Percentiles rank a stretch among this genome's conserved stretches.
Conservation (phyloP, 2,888 invertebrate genomes). For the Calliopum simillimum region DNA sequence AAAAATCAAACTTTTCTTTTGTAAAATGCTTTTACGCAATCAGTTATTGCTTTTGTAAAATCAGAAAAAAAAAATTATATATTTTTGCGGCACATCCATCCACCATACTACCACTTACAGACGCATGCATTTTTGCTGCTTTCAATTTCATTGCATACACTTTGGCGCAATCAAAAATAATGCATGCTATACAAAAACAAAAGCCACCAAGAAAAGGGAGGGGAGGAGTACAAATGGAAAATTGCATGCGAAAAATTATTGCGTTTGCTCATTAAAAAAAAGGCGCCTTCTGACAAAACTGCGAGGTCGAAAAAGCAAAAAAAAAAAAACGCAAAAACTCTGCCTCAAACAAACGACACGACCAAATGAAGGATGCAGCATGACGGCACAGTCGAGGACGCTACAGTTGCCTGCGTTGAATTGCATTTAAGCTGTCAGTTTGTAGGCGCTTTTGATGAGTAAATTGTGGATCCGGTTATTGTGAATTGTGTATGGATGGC, state of each 20-base stretch:
- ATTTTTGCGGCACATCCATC: background rate
- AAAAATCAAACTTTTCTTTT: no score
- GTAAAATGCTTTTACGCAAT: no score
- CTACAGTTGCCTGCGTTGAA: background rate
- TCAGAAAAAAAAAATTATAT: no score
- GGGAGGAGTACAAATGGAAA: no score
- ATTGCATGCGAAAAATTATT: constrained; percentile 4
- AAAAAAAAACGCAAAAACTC: constrained; percentile 5
- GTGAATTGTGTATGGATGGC: no score
- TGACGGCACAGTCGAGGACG: background rate
- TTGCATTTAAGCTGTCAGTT: constrained; percentile 6
- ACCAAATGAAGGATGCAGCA: background rate
- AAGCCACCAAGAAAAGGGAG: background rate
- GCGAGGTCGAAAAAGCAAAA: background rate
- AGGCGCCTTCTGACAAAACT: no score
- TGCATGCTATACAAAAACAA: background rate
- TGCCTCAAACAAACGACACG: background rate
- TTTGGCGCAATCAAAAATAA: constrained; percentile 17
- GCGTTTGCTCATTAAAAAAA: constrained; percentile 4
- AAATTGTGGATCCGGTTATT: background rate
- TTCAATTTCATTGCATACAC: constrained; percentile 25
- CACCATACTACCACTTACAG: background rate
- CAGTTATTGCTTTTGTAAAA: no score
- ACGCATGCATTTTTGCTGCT: constrained; percentile 18
- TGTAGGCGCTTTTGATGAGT: constrained; percentile 8